phyloP scores from a whole-genome alignment of 2,888 invertebrate genomes.

The Megaustenia siamemsis region DNA sequence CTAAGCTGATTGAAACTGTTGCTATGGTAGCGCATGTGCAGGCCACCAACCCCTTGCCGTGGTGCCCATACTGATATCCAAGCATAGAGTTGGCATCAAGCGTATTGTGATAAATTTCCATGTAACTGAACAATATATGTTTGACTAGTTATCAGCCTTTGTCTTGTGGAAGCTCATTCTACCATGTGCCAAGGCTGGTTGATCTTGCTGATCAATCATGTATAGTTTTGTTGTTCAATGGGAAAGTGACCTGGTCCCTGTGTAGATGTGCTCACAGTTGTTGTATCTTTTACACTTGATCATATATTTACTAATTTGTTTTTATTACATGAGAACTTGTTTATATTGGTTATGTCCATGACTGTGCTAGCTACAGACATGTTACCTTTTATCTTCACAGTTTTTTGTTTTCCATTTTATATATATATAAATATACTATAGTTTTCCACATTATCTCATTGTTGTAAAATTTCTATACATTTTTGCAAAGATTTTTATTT shows the following conservation, averaged over 20 bases:
- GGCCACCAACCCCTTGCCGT: neutral
- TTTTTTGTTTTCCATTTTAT: no score
- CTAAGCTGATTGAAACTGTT: constrained; percentile 48
- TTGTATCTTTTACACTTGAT: neutral
- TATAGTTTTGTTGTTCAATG: neutral
- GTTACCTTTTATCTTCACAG: no score
- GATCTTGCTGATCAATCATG: neutral
- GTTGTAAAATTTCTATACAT: neutral
- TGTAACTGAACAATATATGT: neutral
- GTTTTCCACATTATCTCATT: neutral
- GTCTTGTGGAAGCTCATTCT: neutral
- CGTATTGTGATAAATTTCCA: constrained; percentile 42
- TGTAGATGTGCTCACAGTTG: constrained; percentile 1
- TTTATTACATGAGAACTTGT: neutral
- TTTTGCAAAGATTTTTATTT: neutral
- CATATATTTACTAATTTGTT: neutral
- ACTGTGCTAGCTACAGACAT: neutral
- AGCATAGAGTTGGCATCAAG: constrained; percentile 45
- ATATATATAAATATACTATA: neutral
- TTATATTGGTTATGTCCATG: neutral
- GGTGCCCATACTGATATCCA: neutral
- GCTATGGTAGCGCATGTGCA: neutral
- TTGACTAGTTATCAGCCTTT: no score
- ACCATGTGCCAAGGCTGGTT: neutral
- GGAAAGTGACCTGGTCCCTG: neutral